Conservation (phyloP, 1,140 invertebrate species). For the Dendrolimus punctatus region DNA sequence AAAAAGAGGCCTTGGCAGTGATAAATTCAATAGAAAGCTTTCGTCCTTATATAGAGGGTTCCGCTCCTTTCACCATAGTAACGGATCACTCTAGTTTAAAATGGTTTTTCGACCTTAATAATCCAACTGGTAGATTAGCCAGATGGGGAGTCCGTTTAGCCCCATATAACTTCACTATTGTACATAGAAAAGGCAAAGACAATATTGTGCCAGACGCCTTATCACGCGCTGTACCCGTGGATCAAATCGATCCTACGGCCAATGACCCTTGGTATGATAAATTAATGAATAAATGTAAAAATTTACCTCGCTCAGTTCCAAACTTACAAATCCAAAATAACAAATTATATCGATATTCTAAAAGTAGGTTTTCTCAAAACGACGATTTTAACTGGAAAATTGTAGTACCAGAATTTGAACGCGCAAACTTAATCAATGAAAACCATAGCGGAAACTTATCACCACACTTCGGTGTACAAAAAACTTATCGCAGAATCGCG, state of each 20-base stretch:
- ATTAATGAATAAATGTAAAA: too few relatives aligned
- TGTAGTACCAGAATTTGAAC: slow-evolving; percentile 5
- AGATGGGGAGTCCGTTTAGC: slow-evolving; percentile 52
- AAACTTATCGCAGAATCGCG: slow-evolving; percentile 8
- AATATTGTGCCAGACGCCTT: slow-evolving; percentile 30
- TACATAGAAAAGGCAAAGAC: slow-evolving; percentile 33
- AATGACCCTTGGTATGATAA: too few relatives aligned
- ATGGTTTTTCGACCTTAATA: slow-evolving; percentile 59
- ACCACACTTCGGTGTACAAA: slow-evolving; percentile 11
- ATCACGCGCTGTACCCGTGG: too few relatives aligned
- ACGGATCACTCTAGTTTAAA: slow-evolving; percentile 5
- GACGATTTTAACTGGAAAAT: not conserved
- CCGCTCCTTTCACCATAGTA: slow-evolving; percentile 20
- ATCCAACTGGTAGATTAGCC: slow-evolving; percentile 50
- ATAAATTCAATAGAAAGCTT: slow-evolving; percentile 59
- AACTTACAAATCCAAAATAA: too few relatives aligned
- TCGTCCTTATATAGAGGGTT: slow-evolving; percentile 50
- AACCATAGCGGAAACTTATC: slow-evolving; percentile 11
- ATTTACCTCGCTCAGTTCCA: too few relatives aligned
- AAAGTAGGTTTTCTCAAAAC: not conserved
- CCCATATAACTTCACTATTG: slow-evolving; percentile 43
- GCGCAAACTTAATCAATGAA: slow-evolving; percentile 2
- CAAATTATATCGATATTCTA: slow-evolving; percentile 8
- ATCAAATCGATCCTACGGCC: too few relatives aligned
- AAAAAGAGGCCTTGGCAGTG: slow-evolving; percentile 61